Base-by-base conservation (phyloP, 2,113 vertebrate genomes). In the Loxodonta africana region DNA sequence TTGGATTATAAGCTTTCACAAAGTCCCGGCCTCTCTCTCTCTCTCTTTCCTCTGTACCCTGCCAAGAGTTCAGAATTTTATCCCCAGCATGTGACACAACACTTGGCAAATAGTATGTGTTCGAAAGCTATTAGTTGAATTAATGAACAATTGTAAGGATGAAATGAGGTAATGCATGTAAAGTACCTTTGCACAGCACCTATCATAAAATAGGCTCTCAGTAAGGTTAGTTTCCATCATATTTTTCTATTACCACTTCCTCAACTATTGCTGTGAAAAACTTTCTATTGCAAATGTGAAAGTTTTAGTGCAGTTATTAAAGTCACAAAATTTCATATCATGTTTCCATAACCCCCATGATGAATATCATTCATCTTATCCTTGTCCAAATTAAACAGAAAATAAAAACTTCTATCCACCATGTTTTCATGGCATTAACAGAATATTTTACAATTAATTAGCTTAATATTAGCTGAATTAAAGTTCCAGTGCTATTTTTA, bases 301-400 rank as follows among this genome's bases (percentile, higher is more conserved):
- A 57, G 18, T 21, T 83, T 76, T n/a, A 95, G 57, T 69, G 26
- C 10, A 93, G 83, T 76, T 95, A 67, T 62, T 26, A 96, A 93
- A 76, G n/a, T 20, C 18, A 88, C 65, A 89, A 67, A 4, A 57
- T 33, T 89, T 76, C 12, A 65, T 21, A 74, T 65, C 11, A 17
- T 82, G 23, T 33, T 67, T 83, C 69, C n/a, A 76, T 65, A 69
- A 25, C 15, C 33, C 30, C n/a, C 30, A 60, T 81, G 37, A 60
- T 86, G 21, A 86, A 76, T 82, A 86, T 60, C 23, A 82, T 88
- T n/a, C 37, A 85, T 23, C 33, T 71, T 60, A 62, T 69, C 23
- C 17, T 15, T 83, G 9, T 63, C 69, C 28, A 95, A 60, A 83
- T 76, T 83, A 95, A 93, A 86, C 41, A 87, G n/a, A 57, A 86